Conservation (phyloP, 2,888 invertebrate species). For the Agrotis puta region DNA sequence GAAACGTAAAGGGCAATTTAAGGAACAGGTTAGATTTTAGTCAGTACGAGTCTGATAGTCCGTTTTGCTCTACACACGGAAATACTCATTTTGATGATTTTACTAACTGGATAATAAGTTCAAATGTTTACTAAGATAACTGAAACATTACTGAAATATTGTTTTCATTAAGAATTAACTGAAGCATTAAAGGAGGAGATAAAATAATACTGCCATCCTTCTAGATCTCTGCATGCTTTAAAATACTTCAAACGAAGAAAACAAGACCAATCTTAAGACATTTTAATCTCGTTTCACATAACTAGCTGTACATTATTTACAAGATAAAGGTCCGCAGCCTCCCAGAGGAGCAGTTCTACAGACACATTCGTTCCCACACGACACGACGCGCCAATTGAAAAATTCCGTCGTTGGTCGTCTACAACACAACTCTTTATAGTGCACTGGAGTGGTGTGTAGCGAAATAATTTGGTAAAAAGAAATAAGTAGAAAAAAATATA, state of each 20-base stretch:
- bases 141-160: too few species aligned
- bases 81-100: too few species aligned
- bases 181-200: neutral
- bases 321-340: conserved; percentile 4
- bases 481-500: too few species aligned
- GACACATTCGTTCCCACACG: conserved; percentile 50
- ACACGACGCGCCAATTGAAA: conserved; percentile 56
- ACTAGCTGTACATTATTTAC: conserved; percentile 26
- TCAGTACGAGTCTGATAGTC: too few species aligned
- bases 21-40: too few species aligned
- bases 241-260: neutral
- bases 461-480: neutral
- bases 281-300: conserved; percentile 13
- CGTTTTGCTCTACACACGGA: too few species aligned
- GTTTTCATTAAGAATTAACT: neutral
- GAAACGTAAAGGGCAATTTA: too few species aligned
- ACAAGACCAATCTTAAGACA: neutral
- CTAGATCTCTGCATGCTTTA: neutral
- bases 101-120: too few species aligned
- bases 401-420: conserved; percentile 54
- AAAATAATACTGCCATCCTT: neutral
- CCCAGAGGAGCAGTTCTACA: conserved; percentile 19
- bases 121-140: too few species aligned
- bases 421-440: conserved; percentile 19
- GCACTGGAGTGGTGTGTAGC: conserved; percentile 4